Base-by-base conservation (phyloP, 2,113 vertebrate species). In the Sigmodon hispidus region DNA sequence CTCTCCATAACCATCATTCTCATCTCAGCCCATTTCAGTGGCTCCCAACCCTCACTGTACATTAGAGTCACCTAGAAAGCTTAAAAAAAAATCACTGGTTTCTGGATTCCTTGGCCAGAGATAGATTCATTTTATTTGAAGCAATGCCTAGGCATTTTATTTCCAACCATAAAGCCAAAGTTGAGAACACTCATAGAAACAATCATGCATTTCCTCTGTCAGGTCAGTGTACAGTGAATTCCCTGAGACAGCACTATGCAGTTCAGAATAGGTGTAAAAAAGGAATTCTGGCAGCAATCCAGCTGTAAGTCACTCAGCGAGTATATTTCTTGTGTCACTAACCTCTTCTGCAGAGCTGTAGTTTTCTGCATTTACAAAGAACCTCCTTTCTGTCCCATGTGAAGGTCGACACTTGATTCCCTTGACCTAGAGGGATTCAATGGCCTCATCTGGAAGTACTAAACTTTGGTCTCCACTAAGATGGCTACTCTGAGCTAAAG, bases 41-140 rank as follows among this genome's bases (percentile, higher is more conserved):
- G 59, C 57, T 85, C 19, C n/a, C 84, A 87, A 22, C 43, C 34
- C 6, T 87, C 19, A 36, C 45, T 36, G 5, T 13, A 34, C 31
- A n/a, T 63, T 85, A 76, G 40, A 90, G 86, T 72, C 52, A 77
- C 24, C 70, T 69, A 43, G 72, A 92, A 93, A 67, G 24, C 31
- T 77, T 91, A 13, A 65, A 21, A 59, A 22, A 52, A 93, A 93
- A 50, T 11, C 17, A 34, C 17, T 15, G 4, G 36, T 40, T 67
- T 48, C 31, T 94, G 40, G 0, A 76, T 79, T 10, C 26, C 12
- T 93, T 22, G 73, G 48, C 59, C 31, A 79, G 45, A 67, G 72
- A 73, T 67, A 90, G 26, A 95, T 81, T 93, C 69, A 94, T 93
- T 86, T 95, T 48, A 17, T 85, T 45, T 92, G 70, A 55, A 83